Conservation (phyloP, 2,113 vertebrate genomes). For the Formicarius rufipectus region DNA sequence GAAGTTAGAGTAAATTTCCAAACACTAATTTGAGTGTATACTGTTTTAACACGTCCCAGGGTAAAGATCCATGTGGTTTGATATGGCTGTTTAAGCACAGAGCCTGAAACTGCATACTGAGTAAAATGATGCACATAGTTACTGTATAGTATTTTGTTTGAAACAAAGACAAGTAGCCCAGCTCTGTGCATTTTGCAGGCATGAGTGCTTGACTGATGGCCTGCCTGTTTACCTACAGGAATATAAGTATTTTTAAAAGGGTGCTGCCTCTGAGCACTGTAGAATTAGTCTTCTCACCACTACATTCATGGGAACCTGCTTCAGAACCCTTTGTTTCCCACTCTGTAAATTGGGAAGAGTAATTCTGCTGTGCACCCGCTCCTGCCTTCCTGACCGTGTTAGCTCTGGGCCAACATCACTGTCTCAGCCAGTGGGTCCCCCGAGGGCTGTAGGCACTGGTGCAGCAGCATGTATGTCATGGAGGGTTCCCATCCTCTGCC, state of each 20-base stretch:
- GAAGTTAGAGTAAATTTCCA: background rate
- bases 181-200: background rate
- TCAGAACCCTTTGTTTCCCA: background rate
- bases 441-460: background rate
- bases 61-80: background rate
- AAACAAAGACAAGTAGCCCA: background rate
- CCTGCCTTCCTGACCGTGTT: background rate
- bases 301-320: background rate
- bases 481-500: background rate
- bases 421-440: background rate
- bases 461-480: background rate
- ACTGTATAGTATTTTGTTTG: background rate
- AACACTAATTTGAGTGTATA: background rate
- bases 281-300: background rate
- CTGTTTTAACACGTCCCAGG: background rate
- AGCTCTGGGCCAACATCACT: background rate
- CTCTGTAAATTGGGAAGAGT: background rate
- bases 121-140: background rate
- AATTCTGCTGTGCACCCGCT: background rate
- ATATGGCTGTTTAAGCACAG: background rate
- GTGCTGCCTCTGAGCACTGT: background rate
- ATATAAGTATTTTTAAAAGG: background rate
- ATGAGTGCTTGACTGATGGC: fast-evolving
- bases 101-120: background rate
- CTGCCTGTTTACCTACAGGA: background rate